Conservation (phyloP, 2,113 vertebrate genomes). For the Numenius arquata region DNA sequence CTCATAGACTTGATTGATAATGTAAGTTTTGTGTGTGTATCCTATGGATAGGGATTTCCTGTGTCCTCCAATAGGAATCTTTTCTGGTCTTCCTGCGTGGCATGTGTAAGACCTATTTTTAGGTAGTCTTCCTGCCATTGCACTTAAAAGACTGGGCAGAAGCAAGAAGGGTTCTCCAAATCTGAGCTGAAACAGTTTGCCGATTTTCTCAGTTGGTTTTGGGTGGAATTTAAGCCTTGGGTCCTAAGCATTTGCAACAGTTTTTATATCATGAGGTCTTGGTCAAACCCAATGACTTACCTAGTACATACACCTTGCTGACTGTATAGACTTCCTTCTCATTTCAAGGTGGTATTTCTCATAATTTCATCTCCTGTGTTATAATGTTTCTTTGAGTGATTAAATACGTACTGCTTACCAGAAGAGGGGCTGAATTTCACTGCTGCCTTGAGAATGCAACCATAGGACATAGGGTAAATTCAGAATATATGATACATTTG, state of each 20-base stretch:
- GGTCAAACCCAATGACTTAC: not conserved
- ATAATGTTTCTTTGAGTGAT: not conserved
- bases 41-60: not conserved
- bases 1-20: not conserved
- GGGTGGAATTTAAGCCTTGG: not conserved
- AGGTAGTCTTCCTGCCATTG: not conserved
- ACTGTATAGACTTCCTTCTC: not conserved
- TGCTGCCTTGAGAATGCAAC: not conserved
- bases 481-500: not conserved
- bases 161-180: not conserved
- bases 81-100: rapidly evolving
- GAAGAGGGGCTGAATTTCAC: not conserved
- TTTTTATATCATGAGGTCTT: not conserved
- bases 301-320: not conserved
- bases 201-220: not conserved
- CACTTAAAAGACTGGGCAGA: not conserved
- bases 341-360: not conserved
- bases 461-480: not conserved
- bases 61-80: not conserved
- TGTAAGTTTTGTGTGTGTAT: not conserved
- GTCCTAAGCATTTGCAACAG: not conserved
- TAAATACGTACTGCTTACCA: not conserved
- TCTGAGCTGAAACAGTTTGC: not conserved
- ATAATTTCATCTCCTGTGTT: not conserved
- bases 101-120: not conserved